Percentiles rank a stretch among this genome's conserved stretches.
These are phyloP conservation scores for Heteromyza rotundicornis DNA, from an alignment of 2,888 invertebrate genomes.

Conservation along the genomic window DNA sequence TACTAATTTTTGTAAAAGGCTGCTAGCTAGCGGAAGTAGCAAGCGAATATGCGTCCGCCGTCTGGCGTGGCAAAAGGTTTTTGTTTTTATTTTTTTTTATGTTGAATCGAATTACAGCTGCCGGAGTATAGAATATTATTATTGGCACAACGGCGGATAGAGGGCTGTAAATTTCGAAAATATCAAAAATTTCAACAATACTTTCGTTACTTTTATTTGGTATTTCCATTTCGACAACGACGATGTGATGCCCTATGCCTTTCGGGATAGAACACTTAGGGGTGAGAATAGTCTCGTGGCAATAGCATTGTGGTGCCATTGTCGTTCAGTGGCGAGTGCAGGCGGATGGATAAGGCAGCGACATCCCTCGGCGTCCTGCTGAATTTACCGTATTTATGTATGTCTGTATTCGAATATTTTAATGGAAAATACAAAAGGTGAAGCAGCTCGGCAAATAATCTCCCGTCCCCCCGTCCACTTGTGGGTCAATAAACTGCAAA, in stretches of 20 bases:
- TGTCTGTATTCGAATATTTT: not conserved
- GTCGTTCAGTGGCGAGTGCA: not conserved
- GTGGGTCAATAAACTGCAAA: not conserved
- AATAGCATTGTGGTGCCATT: not conserved
- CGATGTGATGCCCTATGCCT: not conserved
- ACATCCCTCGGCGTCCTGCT: no score
- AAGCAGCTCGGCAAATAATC: not conserved
- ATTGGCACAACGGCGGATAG: not conserved
- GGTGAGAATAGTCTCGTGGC: not conserved
- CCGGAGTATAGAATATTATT: not conserved
- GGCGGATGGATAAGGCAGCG: not conserved
- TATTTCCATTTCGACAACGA: not conserved
- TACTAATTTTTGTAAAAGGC: not conserved
- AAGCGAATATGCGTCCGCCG: no score
- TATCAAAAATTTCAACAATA: not conserved
- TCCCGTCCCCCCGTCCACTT: not conserved
- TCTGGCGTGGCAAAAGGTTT: not conserved
- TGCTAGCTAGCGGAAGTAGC: not conserved
- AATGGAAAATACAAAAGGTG: not conserved
- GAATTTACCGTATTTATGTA: not conserved
- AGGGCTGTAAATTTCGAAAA: not conserved
- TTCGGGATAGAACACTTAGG: not conserved
- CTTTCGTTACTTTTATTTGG: not conserved
- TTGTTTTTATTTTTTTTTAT: not conserved
- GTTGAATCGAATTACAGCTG: slow-evolving; percentile 7